Base-by-base conservation (phyloP, 2,797 vertebrate species). In the Etheostoma nigrum region DNA sequence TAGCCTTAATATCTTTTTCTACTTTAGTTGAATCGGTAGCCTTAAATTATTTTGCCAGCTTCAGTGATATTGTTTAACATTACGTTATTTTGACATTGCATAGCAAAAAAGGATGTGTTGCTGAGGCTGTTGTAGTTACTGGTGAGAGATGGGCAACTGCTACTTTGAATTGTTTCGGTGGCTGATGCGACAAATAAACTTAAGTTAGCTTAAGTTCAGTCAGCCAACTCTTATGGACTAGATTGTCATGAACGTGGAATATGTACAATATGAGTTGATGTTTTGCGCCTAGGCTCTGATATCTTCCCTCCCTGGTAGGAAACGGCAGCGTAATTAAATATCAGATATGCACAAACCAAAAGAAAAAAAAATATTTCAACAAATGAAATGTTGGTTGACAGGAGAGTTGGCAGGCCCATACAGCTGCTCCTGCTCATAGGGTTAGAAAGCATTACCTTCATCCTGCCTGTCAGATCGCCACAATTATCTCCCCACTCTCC, bases 311-410 rank as follows among this genome's bases (percentile, higher is more conserved):
- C 51, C 13, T n/a, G n/a, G n/a, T 42, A 52, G 47, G 25, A 73
- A 60, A 61, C 52, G 52, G 27, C 30, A 51, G 12, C 14, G 18
- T 51, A 44, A n/a, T 47, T 4, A 21, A 72, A 64, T 55, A n/a
- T 30, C 4, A 74, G 16, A 44, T 54, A 30, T n/a, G 13, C 4
- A 2, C 10, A 0, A 61, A 33, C 19, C 52, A 48, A 45, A 36
- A 44, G 12, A 12, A 23, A 67, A 42, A 76, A 25, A 51, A 55
- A 5, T 51, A 45, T 68, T 61, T 65, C 23, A 60, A 33, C 15
- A 51, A 27, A 67, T 63, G 6, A 66, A 80, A 76, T 42, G 11
- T 30, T 66, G 14, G 9, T 25, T 64, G 55, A 45, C 45, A 61
- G 57, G 19, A 44, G 27, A 48, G 8, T 15, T 78, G n/a, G 6